Evolutionary conservation across 2,888 invertebrate genomes (phyloP).

Genomic region (Philereme vetulata): DNA sequence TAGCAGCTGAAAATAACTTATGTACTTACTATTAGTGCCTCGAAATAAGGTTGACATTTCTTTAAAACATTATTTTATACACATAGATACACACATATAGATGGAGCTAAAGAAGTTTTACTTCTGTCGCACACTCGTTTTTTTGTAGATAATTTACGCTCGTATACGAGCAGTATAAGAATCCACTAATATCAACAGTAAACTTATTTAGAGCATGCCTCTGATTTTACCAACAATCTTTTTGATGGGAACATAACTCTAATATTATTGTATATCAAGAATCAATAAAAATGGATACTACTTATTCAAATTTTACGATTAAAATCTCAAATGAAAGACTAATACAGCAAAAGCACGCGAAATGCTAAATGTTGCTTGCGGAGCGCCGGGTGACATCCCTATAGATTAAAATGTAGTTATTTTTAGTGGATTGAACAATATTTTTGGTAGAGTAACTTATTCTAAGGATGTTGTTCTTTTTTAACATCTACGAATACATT

Average conservation of each 20-base stretch:
- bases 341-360: not conserved
- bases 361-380: not conserved
- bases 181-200: too few relatives aligned
- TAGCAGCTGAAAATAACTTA: too few relatives aligned
- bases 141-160: too few relatives aligned
- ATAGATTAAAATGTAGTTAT: conserved; percentile 42
- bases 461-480: not conserved
- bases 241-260: not conserved
- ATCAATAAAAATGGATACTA: not conserved
- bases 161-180: too few relatives aligned
- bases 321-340: not conserved
- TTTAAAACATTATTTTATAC: too few relatives aligned
- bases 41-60: too few relatives aligned
- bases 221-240: not conserved
- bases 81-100: too few relatives aligned
- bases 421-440: conserved; percentile 39
- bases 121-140: too few relatives aligned
- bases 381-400: conserved; percentile 46
- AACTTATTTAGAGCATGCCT: not conserved
- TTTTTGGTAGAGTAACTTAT: not conserved
- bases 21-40: too few relatives aligned
- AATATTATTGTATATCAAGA: not conserved
- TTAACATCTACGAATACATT: too few relatives aligned
- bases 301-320: not conserved
- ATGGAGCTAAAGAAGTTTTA: too few relatives aligned